Evolutionary conservation across 2,888 invertebrate species (phyloP), one percentile per base, ranked within the genome.

Genomic region (Spodoptera littoralis): DNA sequence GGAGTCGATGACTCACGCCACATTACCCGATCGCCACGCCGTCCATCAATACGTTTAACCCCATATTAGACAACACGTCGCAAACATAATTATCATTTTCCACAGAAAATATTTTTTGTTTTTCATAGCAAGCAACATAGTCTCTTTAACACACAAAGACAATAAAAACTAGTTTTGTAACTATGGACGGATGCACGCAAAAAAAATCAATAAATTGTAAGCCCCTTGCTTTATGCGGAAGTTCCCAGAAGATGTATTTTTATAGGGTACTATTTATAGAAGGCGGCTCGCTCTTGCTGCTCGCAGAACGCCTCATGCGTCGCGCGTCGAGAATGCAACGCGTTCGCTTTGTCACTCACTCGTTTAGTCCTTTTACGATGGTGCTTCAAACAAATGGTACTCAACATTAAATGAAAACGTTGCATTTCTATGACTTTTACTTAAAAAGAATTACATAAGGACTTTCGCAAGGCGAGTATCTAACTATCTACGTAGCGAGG

Each of bases 231-330:
- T 70, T 70, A 82, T 77, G 74, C 83, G 84, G 84, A 84, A 84
- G 84, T 80, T 74, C 66, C 52, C 57, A 62, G 71, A 74, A 74
- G 65, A 73, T 60, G 77, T 84, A 84, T 83, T 84, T 82, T 80
- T 81, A 80, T 79, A 74, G 50, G 50, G 53, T 65, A 70, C 74
- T 84, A 84, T 84, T 79, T 82, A 77, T 80, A 83, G 80, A 62
- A 49, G 24, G 57, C 41, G 60, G 62, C 63, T 48, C 61, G 66
- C 61, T 70, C 60, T 55, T 60, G 51, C 44, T 18, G 13, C 65
- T 62, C 63, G 57, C 65, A 60, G 54, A 65, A 65, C 70, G 68
- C 58, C 61, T 70, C 70, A 62, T 62, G 61, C 55, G 68, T 11
- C 43, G 65, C 60, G 61, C 55, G 68, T 11, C 43, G 65, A 51